Evolutionary conservation across 2,888 invertebrate genomes (phyloP).

Genomic region (Archips crataeganus): DNA sequence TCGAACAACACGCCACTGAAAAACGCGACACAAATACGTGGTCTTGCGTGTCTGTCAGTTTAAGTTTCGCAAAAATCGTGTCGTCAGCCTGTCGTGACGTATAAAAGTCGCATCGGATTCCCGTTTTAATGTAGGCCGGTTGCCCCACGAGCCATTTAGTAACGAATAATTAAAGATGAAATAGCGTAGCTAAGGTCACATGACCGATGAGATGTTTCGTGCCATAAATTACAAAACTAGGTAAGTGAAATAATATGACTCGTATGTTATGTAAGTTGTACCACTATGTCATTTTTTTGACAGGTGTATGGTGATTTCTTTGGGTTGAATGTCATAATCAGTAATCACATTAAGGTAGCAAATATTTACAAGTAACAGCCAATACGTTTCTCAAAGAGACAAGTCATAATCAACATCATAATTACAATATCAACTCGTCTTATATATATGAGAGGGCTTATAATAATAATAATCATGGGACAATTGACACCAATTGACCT

Average conservation of each 20-base stretch:
- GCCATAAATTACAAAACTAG: constrained; percentile 50
- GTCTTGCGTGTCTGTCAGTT: too few species aligned
- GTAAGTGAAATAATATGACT: constrained; percentile 19
- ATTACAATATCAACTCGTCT: too few species aligned
- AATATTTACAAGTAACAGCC: too few species aligned
- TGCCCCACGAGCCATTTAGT: constrained; percentile 62
- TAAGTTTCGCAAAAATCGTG: constrained; percentile 4
- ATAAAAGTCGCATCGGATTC: constrained; percentile 27
- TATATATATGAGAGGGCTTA: too few species aligned
- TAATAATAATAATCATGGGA: too few species aligned
- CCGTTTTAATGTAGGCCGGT: constrained; percentile 47
- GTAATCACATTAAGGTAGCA: background rate
- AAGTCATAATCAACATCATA: too few species aligned
- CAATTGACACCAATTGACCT: too few species aligned
- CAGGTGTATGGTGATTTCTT: background rate
- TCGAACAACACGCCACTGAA: too few species aligned
- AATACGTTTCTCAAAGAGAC: background rate
- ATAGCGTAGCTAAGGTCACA: constrained; percentile 61
- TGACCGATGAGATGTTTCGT: constrained; percentile 47
- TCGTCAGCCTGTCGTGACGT: constrained; percentile 19
- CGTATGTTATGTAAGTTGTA: constrained; percentile 7
- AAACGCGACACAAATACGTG: too few species aligned
- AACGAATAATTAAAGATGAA: constrained; percentile 64
- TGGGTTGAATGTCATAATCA: background rate
- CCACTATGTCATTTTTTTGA: constrained; percentile 10